phyloP scores from a whole-genome alignment of 2,888 invertebrate species.

The Callinectes sapidus region DNA sequence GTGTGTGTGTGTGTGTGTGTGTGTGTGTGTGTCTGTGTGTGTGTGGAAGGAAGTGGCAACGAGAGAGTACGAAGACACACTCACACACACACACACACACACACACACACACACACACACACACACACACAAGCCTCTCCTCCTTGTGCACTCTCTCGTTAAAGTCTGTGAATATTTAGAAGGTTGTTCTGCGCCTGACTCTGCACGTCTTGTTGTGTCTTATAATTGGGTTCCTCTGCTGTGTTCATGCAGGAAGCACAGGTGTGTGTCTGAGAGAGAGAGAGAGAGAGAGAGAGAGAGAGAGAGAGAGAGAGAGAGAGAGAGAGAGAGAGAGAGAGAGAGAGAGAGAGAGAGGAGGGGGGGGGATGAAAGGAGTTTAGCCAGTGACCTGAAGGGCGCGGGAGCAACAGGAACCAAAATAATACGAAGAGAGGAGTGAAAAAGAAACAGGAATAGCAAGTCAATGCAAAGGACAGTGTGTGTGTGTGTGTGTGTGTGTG shows the following conservation, averaged over 20 bases:
- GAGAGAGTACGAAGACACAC: background rate
- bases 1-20: background rate
- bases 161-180: background rate
- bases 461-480: background rate
- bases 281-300: background rate
- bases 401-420: background rate
- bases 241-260: background rate
- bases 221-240: background rate
- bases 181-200: background rate
- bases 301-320: background rate
- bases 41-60: background rate
- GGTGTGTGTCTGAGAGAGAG: background rate
- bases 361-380: background rate
- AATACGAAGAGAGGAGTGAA: background rate
- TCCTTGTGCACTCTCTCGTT: background rate
- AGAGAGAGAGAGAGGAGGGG: background rate
- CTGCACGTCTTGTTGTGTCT: background rate
- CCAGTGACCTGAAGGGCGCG: background rate
- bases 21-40: background rate
- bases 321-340: background rate
- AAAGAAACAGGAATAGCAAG: background rate
- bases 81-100: conserved; percentile 31
- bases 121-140: background rate
- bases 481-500: conserved; percentile 17
- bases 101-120: conserved; percentile 37